Conservation (phyloP, 2,797 vertebrate genomes). For the Pachyuromys duprasi region DNA sequence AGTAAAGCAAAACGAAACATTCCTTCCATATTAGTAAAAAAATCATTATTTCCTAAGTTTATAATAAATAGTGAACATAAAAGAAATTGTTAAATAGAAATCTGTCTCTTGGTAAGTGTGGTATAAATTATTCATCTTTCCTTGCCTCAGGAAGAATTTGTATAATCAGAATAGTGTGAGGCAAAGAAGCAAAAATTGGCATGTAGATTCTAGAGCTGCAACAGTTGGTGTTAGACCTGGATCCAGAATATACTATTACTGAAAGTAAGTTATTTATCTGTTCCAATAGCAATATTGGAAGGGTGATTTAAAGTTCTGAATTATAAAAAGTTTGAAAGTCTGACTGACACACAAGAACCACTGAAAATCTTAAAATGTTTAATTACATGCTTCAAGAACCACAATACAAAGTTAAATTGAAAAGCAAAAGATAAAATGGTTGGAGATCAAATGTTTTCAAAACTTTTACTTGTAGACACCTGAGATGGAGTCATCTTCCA, state of each 20-base stretch:
- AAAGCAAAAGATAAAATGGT: neutral
- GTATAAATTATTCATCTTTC: neutral
- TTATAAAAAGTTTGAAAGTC: neutral
- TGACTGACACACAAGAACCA: neutral
- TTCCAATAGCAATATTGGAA: neutral
- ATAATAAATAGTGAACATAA: neutral
- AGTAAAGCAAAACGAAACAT: neutral
- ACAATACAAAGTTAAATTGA: neutral
- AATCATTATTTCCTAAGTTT: neutral
- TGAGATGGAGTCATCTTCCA: neutral
- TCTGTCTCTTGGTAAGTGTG: neutral
- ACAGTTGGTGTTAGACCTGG: neutral
- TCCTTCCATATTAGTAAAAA: neutral
- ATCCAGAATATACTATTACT: neutral
- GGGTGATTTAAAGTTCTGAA: neutral
- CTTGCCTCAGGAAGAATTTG: neutral
- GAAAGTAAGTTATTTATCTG: neutral
- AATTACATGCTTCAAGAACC: conserved; percentile 18
- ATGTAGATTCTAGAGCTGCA: neutral
- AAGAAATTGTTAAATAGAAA: neutral
- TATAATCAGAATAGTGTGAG: neutral
- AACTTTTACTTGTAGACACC: neutral
- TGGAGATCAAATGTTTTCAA: neutral
- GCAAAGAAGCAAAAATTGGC: neutral
- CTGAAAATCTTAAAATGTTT: conserved; percentile 22